Conservation (phyloP, 37 sponge, comb jelly and placozoan species). For the Hormiphora californensis region DNA sequence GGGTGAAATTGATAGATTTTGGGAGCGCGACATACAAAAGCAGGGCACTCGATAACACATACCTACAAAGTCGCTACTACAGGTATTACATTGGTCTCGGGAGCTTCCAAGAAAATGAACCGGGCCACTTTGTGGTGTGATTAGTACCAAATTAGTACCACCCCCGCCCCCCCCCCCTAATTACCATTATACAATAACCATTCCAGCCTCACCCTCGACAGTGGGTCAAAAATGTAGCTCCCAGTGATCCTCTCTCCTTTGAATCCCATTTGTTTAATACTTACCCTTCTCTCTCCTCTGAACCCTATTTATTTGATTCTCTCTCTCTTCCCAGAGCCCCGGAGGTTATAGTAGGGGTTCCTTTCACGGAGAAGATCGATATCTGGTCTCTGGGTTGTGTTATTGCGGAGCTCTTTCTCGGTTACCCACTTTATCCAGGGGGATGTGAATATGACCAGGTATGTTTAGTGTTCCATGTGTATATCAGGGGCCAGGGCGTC, state of each 20-base stretch:
- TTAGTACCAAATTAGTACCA: too few species aligned
- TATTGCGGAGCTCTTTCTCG: conserved; percentile 83
- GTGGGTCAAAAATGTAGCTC: too few species aligned
- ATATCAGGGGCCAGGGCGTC: too few species aligned
- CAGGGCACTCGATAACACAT: conserved; percentile 62
- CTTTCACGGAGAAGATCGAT: conserved; percentile 75
- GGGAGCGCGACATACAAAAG: conserved; percentile 70
- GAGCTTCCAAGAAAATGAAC: too few species aligned
- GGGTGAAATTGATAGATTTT: conserved; percentile 89
- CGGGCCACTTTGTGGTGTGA: too few species aligned
- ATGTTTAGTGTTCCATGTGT: too few species aligned
- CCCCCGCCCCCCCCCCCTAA: too few species aligned
- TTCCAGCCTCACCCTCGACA: too few species aligned
- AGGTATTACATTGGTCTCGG: too few species aligned
- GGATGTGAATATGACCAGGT: conserved; percentile 83
- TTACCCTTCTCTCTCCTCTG: neutral
- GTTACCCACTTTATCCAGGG: conserved; percentile 92
- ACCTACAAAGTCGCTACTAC: conserved; percentile 91
- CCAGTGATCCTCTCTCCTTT: too few species aligned
- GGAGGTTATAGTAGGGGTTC: conserved; percentile 83
- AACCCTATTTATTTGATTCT: neutral
- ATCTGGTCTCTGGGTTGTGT: conserved; percentile 97
- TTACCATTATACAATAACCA: too few species aligned
- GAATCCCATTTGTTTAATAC: too few species aligned
- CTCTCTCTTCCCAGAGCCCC: conserved; percentile 68